Percentiles rank a stretch among this genome's conserved stretches.
phyloP scores from a whole-genome alignment of 2,888 invertebrate species.

The Phragmatobia fuliginosa region DNA sequence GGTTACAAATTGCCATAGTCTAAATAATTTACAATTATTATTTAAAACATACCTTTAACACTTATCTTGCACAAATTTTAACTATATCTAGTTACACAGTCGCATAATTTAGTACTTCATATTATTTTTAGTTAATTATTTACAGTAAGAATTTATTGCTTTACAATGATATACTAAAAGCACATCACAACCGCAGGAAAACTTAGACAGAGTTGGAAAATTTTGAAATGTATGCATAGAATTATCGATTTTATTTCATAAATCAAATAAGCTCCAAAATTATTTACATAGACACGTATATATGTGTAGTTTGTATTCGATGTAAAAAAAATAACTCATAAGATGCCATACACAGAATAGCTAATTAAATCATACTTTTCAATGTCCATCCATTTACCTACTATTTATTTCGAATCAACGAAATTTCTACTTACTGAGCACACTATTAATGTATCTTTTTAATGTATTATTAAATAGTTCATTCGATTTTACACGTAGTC shows the following conservation, averaged over 20 bases:
- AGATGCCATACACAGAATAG: neutral
- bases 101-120: neutral
- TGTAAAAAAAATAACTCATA: conserved; percentile 18
- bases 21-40: neutral
- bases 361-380: neutral
- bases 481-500: no score
- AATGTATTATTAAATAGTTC: neutral
- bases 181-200: conserved; percentile 67
- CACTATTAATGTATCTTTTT: no score
- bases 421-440: neutral
- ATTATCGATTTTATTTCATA: conserved; percentile 24
- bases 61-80: conserved; percentile 14
- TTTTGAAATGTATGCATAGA: conserved; percentile 25
- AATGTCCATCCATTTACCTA: neutral
- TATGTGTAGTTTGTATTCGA: conserved; percentile 13
- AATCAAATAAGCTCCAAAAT: conserved; percentile 4
- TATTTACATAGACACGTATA: conserved; percentile 12
- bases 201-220: conserved; percentile 41
- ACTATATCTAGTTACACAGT: conserved; percentile 8
- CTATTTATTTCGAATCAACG: neutral
- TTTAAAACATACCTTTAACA: neutral
- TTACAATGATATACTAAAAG: conserved; percentile 34
- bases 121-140: conserved; percentile 28
- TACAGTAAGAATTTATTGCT: conserved; percentile 50
- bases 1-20: neutral